A percentile compares a stretch with the other conserved stretches of the same genome.
These are phyloP conservation scores for Tipula lateralis DNA, from an alignment of 2,888 invertebrate genomes.

Conservation along the genomic window DNA sequence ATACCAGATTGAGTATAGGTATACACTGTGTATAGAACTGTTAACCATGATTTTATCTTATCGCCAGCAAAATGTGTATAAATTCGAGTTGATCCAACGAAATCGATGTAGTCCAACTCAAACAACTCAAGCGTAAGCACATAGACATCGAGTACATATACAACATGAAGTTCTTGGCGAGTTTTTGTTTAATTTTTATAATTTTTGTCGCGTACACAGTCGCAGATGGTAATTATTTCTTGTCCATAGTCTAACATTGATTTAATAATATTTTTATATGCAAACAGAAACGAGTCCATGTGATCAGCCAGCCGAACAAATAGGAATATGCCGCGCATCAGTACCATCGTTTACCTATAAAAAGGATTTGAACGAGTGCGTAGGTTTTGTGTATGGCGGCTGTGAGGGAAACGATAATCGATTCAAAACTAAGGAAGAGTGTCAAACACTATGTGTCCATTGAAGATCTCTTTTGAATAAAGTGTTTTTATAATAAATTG, in stretches of 20 bases:
- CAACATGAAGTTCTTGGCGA: background rate
- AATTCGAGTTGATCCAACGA: background rate
- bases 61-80: background rate
- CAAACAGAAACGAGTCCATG: background rate
- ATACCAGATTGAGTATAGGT: too few relatives aligned
- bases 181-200: background rate
- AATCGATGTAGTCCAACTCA: background rate
- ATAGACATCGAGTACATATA: too few relatives aligned
- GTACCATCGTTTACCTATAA: background rate
- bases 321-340: background rate
- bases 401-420: background rate
- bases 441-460: conserved; percentile 51
- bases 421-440: conserved; percentile 49
- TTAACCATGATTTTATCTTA: background rate
- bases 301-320: background rate
- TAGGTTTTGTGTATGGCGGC: background rate
- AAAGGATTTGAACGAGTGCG: background rate
- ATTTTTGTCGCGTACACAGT: background rate
- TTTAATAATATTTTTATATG: too few relatives aligned
- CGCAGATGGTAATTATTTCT: background rate
- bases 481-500: too few relatives aligned
- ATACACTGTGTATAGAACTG: too few relatives aligned
- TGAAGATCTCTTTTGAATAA: too few relatives aligned
- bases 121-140: background rate
- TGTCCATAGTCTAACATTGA: background rate